A percentile compares a stretch with the other conserved stretches of the same genome.
phyloP scores from a whole-genome alignment of 1,140 invertebrate genomes.

The Orchestia grillus region DNA sequence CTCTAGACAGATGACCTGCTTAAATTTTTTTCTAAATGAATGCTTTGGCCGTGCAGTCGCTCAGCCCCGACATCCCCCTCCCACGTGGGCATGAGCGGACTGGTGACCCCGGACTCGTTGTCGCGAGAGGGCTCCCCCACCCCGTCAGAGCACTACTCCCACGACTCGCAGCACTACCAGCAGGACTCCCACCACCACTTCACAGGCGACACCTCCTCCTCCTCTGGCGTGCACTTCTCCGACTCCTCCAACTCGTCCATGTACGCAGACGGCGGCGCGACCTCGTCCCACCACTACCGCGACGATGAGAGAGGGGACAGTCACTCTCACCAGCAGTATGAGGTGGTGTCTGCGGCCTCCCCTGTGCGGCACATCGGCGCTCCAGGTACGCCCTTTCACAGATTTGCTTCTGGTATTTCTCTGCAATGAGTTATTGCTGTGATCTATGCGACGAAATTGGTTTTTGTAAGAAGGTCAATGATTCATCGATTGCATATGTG shows the following conservation, averaged over 20 bases:
- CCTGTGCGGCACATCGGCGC: neutral
- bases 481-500: too few relatives aligned
- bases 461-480: too few relatives aligned
- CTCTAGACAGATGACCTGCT: too few relatives aligned
- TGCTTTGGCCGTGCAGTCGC: constrained; percentile 72
- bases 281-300: neutral
- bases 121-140: constrained; percentile 87
- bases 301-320: neutral
- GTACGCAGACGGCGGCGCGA: neutral
- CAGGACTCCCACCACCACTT: neutral
- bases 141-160: constrained; percentile 70
- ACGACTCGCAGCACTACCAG: constrained; percentile 58
- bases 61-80: constrained; percentile 94
- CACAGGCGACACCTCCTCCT: neutral
- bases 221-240: constrained; percentile 21
- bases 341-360: neutral
- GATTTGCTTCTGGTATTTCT: too few relatives aligned
- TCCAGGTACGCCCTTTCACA: neutral
- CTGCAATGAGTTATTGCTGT: too few relatives aligned
- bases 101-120: constrained; percentile 89
- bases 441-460: too few relatives aligned
- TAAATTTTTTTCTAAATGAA: too few relatives aligned
- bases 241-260: constrained; percentile 42
- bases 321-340: neutral
- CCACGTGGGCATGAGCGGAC: constrained; percentile 81